Conservation (phyloP, 1,140 invertebrate species). For the Meteorus sp. region DNA sequence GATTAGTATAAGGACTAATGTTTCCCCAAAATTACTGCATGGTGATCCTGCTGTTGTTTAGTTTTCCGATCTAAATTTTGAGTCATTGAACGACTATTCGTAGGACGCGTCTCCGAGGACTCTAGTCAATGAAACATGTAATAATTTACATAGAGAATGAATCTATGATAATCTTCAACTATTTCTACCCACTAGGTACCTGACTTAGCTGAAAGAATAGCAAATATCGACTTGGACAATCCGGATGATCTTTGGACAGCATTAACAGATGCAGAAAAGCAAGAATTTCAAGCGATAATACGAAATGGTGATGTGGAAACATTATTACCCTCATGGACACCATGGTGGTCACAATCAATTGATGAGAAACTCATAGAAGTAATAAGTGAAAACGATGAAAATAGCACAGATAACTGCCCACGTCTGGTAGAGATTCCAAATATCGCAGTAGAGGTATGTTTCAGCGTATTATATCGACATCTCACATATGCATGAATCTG, state of each 20-base stretch:
- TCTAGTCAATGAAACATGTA: background rate
- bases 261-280: conserved; percentile 67
- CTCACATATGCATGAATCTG: conserved; percentile 8
- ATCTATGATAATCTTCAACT: conserved; percentile 4
- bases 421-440: conserved; percentile 58
- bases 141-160: no score
- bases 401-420: conserved; percentile 52
- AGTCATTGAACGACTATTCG: background rate
- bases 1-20: no score
- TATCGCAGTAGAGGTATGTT: conserved; percentile 59
- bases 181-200: conserved; percentile 39
- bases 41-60: no score
- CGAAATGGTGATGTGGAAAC: conserved; percentile 64
- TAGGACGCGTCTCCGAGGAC: background rate
- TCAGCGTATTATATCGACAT: background rate
- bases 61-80: no score
- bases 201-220: conserved; percentile 65
- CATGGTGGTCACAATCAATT: conserved; percentile 68
- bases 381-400: conserved; percentile 36
- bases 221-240: conserved; percentile 72
- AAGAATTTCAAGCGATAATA: conserved; percentile 71
- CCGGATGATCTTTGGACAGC: conserved; percentile 70
- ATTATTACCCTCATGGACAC: conserved; percentile 68
- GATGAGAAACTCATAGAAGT: conserved; percentile 61
- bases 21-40: no score